phyloP scores from a whole-genome alignment of 2,113 vertebrate genomes.

The Fulmarus glacialis region DNA sequence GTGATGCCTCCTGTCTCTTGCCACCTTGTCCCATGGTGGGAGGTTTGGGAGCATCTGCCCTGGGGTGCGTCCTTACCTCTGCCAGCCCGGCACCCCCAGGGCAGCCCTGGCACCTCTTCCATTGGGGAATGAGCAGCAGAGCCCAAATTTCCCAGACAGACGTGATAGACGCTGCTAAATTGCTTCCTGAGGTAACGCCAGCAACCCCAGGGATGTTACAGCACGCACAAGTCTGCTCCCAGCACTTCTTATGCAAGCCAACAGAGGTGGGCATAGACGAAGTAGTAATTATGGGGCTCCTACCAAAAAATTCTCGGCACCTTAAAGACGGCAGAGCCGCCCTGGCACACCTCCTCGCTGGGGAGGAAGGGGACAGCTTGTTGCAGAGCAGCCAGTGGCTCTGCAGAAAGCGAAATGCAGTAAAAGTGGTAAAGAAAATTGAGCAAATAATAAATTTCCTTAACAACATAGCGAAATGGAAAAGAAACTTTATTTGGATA shows the following conservation, averaged over 20 bases:
- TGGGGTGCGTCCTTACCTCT: background rate
- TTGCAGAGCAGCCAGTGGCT: background rate
- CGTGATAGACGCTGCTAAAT: background rate
- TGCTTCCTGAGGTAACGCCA: background rate
- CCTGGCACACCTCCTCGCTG: background rate
- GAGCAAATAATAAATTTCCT: background rate
- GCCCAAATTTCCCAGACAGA: background rate
- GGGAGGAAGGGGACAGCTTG: background rate
- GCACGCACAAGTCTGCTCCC: background rate
- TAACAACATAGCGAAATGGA: background rate
- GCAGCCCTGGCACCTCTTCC: background rate
- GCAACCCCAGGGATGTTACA: background rate
- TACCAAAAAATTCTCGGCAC: background rate
- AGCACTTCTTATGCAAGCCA: background rate
- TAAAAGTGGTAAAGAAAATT: background rate
- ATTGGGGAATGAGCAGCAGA: background rate
- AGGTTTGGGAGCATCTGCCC: background rate
- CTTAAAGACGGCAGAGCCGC: background rate
- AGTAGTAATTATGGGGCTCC: background rate
- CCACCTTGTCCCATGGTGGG: background rate
- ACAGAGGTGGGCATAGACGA: background rate
- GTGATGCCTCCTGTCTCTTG: background rate
- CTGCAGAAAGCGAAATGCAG: background rate
- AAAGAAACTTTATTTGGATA: background rate
- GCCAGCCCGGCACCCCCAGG: background rate